Evolutionary conservation across 2,113 vertebrate genomes (phyloP).

Genomic region (Galeopterus variegatus): DNA sequence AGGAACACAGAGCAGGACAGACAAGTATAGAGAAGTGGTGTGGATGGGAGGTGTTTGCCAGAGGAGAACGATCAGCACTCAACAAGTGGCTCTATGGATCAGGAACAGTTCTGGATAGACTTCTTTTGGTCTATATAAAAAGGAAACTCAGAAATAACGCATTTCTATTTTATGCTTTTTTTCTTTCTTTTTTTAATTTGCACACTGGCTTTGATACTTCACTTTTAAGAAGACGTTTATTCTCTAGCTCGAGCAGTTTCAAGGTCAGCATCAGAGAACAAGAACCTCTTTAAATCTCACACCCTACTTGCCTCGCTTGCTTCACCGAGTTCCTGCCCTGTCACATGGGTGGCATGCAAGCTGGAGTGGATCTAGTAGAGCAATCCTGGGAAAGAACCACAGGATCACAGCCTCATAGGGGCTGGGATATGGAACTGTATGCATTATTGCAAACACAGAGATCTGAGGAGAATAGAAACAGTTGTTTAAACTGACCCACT

Average conservation of each 20-base stretch:
- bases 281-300: not conserved
- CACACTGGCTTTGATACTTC: not conserved
- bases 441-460: not conserved
- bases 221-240: not conserved
- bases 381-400: not conserved
- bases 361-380: not conserved
- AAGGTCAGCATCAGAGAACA: not conserved
- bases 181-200: not conserved
- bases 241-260: not conserved
- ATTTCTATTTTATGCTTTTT: not conserved
- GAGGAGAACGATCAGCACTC: not conserved
- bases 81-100: not conserved
- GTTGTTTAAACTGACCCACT: not conserved
- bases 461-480: not conserved
- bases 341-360: not conserved
- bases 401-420: not conserved
- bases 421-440: not conserved
- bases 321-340: not conserved
- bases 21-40: fast-evolving
- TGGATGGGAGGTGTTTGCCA: fast-evolving
- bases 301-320: fast-evolving
- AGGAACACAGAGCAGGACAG: not conserved
- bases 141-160: not conserved
- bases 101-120: not conserved
- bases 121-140: not conserved